Evolutionary conservation across 1,140 invertebrate genomes (phyloP).

Genomic region (Danaus melanippus): DNA sequence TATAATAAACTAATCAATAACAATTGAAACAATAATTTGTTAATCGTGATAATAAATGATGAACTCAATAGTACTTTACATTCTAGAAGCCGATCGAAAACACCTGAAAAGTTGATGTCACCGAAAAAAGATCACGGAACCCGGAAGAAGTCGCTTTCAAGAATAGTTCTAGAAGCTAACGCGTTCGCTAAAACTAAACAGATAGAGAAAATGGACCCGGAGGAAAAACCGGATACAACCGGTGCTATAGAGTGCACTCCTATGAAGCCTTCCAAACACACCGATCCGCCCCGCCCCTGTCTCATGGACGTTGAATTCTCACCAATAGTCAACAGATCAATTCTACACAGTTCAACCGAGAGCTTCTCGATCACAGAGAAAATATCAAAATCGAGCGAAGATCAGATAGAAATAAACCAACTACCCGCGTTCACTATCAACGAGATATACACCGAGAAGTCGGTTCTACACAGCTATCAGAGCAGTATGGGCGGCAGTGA

Average conservation of each 20-base stretch:
- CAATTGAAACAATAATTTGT: too few relatives aligned
- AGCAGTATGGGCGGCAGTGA: constrained; percentile 27
- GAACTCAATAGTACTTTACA: constrained; percentile 3
- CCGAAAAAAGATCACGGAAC: constrained; percentile 38
- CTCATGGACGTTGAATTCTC: constrained; percentile 56
- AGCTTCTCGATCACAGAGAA: constrained; percentile 37
- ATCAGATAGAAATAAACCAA: constrained; percentile 28
- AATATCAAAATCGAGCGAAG: constrained; percentile 25
- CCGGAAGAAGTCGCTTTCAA: constrained; percentile 48
- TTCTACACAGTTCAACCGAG: constrained; percentile 50
- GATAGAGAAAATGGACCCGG: constrained; percentile 27
- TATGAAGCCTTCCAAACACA: constrained; percentile 42
- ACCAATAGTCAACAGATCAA: constrained; percentile 56
- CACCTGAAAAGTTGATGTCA: constrained; percentile 57
- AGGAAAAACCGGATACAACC: constrained; percentile 23
- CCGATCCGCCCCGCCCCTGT: constrained; percentile 12
- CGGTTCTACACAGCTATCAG: constrained; percentile 35
- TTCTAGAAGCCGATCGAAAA: constrained; percentile 54
- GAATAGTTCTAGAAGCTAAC: constrained; percentile 61
- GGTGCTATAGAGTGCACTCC: constrained; percentile 51
- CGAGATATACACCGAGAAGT: constrained; percentile 33
- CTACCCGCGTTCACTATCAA: constrained; percentile 42
- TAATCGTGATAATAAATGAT: too few relatives aligned
- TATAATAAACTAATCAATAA: background rate
- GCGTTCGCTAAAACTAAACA: constrained; percentile 53